Percentiles rank a stretch among this genome's conserved stretches.
These are phyloP conservation scores for Rhodinocichla rosea DNA, from an alignment of 2,113 vertebrate species.

Conservation along the genomic window DNA sequence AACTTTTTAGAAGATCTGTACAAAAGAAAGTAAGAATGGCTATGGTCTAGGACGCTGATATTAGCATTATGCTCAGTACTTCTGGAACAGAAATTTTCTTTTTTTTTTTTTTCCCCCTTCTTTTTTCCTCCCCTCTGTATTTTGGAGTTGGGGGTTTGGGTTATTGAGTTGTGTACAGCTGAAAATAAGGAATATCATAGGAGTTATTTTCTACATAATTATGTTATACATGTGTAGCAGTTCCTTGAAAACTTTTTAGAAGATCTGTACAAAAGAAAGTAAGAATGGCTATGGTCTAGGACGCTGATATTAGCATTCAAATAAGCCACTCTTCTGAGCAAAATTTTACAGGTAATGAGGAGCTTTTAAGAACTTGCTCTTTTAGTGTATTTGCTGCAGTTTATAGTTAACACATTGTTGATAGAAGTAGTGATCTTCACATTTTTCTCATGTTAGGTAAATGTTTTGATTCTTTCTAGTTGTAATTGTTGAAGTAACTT, in stretches of 20 bases:
- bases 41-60: neutral
- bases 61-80: rapidly evolving
- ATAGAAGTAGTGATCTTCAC: neutral
- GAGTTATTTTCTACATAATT: neutral
- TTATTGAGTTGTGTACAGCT: neutral
- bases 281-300: neutral
- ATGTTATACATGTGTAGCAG: neutral
- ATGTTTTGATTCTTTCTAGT: neutral
- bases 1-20: neutral
- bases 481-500: neutral
- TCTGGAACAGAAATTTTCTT: neutral
- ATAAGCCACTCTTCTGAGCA: neutral
- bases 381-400: neutral
- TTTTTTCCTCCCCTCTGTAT: rapidly evolving
- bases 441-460: neutral
- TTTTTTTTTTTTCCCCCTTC: rapidly evolving
- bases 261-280: neutral
- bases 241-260: neutral
- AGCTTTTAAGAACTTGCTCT: neutral
- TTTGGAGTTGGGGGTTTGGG: neutral
- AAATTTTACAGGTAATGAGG: neutral
- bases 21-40: neutral
- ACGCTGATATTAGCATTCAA: neutral
- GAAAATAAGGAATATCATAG: neutral
- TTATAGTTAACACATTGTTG: neutral